phyloP scores from a whole-genome alignment of 2,797 vertebrate species.

The Acanthopagrus latus region DNA sequence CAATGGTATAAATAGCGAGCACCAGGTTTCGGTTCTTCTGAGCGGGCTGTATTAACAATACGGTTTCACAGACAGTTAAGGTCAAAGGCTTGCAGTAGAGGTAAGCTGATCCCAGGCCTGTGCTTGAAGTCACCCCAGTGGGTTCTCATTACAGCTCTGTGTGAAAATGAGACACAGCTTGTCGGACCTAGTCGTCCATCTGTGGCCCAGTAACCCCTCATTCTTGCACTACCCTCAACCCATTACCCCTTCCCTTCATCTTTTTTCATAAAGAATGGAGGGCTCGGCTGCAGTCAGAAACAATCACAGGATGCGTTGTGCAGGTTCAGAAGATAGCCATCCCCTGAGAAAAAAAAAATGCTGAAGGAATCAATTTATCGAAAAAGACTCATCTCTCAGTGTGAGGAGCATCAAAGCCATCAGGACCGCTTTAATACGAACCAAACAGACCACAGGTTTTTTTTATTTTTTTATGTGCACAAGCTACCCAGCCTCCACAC shows the following conservation, averaged over 20 bases:
- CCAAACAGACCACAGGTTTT: constrained; percentile 20
- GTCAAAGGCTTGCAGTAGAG: constrained; percentile 45
- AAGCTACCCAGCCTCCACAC: not conserved
- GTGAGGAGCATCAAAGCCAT: constrained; percentile 50
- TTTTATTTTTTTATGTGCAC: constrained; percentile 18
- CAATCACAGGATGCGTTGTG: constrained; percentile 69
- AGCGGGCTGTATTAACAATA: constrained; percentile 41
- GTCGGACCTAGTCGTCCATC: constrained; percentile 62
- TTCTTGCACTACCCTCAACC: constrained; percentile 19
- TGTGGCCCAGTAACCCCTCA: constrained; percentile 59
- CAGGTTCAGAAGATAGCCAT: constrained; percentile 47
- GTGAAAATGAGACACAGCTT: constrained; percentile 87
- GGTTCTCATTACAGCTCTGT: constrained; percentile 85
- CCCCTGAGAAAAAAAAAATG: constrained; percentile 48
- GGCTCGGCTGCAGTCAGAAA: constrained; percentile 66
- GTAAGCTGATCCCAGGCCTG: constrained; percentile 74
- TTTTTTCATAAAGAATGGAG: constrained; percentile 53
- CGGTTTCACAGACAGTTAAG: constrained; percentile 58
- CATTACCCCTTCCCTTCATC: constrained; percentile 46
- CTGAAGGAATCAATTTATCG: constrained; percentile 67
- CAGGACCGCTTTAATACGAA: constrained; percentile 26
- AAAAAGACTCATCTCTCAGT: constrained; percentile 39
- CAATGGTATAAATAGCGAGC: not conserved
- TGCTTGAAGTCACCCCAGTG: constrained; percentile 71
- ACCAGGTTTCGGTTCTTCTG: too few species aligned